These are phyloP conservation scores for Centropristis striata DNA, from an alignment of 2,113 vertebrate species.

Conservation along the genomic window DNA sequence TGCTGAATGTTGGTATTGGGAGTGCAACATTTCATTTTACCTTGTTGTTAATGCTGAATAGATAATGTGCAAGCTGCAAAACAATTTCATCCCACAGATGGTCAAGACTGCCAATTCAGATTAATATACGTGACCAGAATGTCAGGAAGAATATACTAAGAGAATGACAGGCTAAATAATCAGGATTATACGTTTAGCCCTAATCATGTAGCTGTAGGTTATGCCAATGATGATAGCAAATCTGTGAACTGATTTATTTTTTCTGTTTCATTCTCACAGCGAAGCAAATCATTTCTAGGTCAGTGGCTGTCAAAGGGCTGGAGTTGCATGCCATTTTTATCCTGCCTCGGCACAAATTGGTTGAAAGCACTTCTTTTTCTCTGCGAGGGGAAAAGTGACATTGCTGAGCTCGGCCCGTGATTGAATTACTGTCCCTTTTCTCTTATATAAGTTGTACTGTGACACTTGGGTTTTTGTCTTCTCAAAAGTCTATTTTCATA, in stretches of 20 bases:
- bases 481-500: conserved; percentile 16
- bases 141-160: background rate
- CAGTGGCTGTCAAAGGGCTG: conserved; percentile 76
- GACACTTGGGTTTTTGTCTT: background rate
- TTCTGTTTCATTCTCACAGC: conserved; percentile 58
- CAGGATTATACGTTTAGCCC: conserved; percentile 48
- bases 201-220: conserved; percentile 33
- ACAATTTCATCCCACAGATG: background rate
- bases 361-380: conserved; percentile 68
- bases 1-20: background rate
- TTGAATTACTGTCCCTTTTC: conserved; percentile 36
- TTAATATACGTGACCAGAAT: background rate
- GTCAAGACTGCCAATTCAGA: conserved; percentile 11
- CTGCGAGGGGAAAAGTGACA: conserved; percentile 39
- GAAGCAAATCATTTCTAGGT: conserved; percentile 80
- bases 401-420: conserved; percentile 29
- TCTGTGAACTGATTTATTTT: conserved; percentile 61
- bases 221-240: conserved; percentile 41
- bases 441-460: conserved; percentile 51
- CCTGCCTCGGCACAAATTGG: conserved; percentile 73
- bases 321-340: conserved; percentile 77
- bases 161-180: conserved; percentile 22
- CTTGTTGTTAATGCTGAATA: background rate
- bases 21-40: background rate
- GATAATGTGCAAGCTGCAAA: background rate